Conservation (phyloP, 2,113 vertebrate species). For the Deroptyus accipitrinus region DNA sequence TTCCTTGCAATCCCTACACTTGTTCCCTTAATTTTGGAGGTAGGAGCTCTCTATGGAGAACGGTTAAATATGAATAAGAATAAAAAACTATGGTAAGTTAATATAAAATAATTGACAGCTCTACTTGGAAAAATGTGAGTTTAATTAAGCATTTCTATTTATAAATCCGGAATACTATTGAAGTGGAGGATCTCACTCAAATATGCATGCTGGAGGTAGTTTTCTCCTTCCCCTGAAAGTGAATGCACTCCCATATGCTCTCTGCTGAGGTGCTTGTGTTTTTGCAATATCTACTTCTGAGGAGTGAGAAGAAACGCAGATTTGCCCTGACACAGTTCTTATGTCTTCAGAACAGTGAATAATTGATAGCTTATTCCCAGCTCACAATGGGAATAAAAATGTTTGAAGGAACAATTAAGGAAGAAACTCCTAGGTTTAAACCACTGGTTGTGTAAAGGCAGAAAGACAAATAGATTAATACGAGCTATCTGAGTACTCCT, state of each 20-base stretch:
- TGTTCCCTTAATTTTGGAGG: background rate
- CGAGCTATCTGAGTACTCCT: background rate
- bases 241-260: background rate
- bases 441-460: background rate
- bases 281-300: background rate
- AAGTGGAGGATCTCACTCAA: background rate
- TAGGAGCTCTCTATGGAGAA: background rate
- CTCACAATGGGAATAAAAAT: rapidly evolving
- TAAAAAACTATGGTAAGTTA: background rate
- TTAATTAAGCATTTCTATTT: background rate
- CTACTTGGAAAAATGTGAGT: background rate
- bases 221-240: background rate
- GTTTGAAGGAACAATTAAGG: background rate
- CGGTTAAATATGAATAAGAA: background rate
- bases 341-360: background rate
- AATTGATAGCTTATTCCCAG: background rate
- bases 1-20: background rate
- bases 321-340: background rate
- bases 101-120: background rate
- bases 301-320: background rate
- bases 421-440: background rate
- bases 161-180: background rate
- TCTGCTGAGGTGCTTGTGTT: background rate
- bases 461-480: background rate
- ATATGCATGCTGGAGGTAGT: background rate